phyloP scores from a whole-genome alignment of 2,888 invertebrate species.

The Meandrusa payeni region DNA sequence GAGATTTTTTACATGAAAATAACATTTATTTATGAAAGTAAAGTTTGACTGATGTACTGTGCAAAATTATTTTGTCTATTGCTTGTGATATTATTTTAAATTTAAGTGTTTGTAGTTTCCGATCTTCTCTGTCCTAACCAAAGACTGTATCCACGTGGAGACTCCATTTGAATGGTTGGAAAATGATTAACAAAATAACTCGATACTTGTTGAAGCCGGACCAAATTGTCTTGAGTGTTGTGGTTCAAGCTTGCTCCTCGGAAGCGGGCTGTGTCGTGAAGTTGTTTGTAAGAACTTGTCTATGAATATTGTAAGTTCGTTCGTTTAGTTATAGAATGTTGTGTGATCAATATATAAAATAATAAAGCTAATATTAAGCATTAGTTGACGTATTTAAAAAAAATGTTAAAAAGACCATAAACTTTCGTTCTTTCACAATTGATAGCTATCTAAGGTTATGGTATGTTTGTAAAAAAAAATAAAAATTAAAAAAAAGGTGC shows the following conservation, averaged over 20 bases:
- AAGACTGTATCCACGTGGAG: conserved; percentile 71
- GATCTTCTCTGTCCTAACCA: conserved; percentile 74
- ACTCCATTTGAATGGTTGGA: conserved; percentile 53
- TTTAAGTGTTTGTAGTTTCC: conserved; percentile 64
- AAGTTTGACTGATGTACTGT: conserved; percentile 40
- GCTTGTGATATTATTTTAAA: conserved; percentile 75
- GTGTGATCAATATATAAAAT: conserved; percentile 56
- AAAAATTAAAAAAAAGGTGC: conserved; percentile 69
- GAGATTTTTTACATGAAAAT: conserved; percentile 18
- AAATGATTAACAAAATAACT: conserved; percentile 49
- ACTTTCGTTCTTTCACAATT: conserved; percentile 64
- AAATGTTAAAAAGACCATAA: conserved; percentile 59
- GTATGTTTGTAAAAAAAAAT: conserved; percentile 67
- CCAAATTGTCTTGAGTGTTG: conserved; percentile 56
- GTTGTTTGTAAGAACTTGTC: conserved; percentile 35
- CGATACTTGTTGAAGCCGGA: conserved; percentile 63
- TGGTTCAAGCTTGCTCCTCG: conserved; percentile 36
- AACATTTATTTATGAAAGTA: conserved; percentile 22
- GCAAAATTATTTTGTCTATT: conserved; percentile 43
- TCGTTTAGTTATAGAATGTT: conserved; percentile 47
- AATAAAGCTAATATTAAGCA: conserved; percentile 47
- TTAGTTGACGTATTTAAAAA: conserved; percentile 48
- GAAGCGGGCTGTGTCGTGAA: conserved; percentile 20
- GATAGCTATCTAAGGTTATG: conserved; percentile 68
- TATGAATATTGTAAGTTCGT: conserved; percentile 48